Percentiles rank a stretch among this genome's conserved stretches.
Evolutionary conservation across 1,140 invertebrate genomes (phyloP).

Genomic region (Drosophila miranda): DNA sequence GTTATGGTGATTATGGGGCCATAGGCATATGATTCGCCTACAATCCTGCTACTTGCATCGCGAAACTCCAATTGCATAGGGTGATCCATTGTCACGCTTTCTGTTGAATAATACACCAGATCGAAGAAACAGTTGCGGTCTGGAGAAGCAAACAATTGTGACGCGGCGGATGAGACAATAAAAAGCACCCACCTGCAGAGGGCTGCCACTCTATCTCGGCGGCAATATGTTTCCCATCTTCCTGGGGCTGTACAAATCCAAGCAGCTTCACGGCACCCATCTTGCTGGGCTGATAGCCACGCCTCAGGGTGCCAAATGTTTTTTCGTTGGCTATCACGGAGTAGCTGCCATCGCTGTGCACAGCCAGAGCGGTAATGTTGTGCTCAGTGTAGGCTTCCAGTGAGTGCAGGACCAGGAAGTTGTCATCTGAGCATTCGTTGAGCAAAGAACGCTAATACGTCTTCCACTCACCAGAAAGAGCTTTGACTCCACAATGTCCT

Average conservation of each 20-base stretch:
- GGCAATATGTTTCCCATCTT: constrained; percentile 23
- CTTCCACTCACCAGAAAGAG: constrained; percentile 63
- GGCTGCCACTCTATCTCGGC: constrained; percentile 70
- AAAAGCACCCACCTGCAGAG: constrained; percentile 45
- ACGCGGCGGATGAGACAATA: not conserved
- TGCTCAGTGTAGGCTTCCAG: constrained; percentile 45
- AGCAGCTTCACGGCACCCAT: constrained; percentile 52
- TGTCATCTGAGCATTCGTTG: constrained; percentile 50
- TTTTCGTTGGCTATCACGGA: constrained; percentile 56
- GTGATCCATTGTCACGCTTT: constrained; percentile 49
- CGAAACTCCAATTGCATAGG: constrained; percentile 46
- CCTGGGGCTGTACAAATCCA: constrained; percentile 28
- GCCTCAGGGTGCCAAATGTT: constrained; percentile 54
- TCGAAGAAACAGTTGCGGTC: constrained; percentile 72
- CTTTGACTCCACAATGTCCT: constrained; percentile 11
- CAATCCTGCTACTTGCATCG: constrained; percentile 49
- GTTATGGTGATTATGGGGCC: not conserved
- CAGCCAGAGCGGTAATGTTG: constrained; percentile 60
- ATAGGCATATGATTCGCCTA: not conserved
- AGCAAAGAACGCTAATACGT: not conserved
- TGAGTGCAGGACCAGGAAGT: constrained; percentile 52
- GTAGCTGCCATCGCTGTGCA: constrained; percentile 62
- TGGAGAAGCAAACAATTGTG: constrained; percentile 1
- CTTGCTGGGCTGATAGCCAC: constrained; percentile 59
- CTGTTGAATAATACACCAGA: constrained; percentile 55